phyloP scores from a whole-genome alignment of 2,797 vertebrate species.

The Petrocephalus schoutedeni region DNA sequence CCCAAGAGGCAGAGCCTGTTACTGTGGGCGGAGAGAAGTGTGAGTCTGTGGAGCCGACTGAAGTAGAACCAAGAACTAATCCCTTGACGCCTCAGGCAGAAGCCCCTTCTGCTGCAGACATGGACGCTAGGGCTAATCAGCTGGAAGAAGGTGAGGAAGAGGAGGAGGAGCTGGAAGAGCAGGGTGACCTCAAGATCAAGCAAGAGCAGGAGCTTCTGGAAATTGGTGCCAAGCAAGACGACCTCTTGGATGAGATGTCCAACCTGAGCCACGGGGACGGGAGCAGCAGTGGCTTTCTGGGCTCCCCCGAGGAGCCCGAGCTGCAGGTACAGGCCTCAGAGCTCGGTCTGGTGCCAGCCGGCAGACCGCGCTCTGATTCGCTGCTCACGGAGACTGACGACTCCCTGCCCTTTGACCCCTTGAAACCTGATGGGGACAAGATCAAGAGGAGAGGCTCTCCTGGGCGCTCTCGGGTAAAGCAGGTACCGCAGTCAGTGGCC shows the following conservation, averaged over 20 bases:
- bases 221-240: constrained; percentile 45
- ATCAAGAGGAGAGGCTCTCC: constrained; percentile 83
- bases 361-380: constrained; percentile 69
- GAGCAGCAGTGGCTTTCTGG: constrained; percentile 88
- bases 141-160: constrained; percentile 64
- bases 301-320: constrained; percentile 70
- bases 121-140: constrained; percentile 63
- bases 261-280: constrained; percentile 92
- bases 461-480: constrained; percentile 87
- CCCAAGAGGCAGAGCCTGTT: constrained; percentile 50
- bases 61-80: constrained; percentile 47
- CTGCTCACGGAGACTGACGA: constrained; percentile 86
- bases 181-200: constrained; percentile 16
- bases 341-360: constrained; percentile 69
- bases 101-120: constrained; percentile 55
- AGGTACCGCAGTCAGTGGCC: constrained; percentile 57
- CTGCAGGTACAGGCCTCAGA: constrained; percentile 77
- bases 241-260: constrained; percentile 85
- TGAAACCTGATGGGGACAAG: constrained; percentile 84
- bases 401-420: constrained; percentile 81
- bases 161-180: constrained; percentile 52
- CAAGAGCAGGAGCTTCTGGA: constrained; percentile 29
- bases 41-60: constrained; percentile 40
- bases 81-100: constrained; percentile 44
- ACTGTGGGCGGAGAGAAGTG: constrained; percentile 47